Evolutionary conservation across 2,888 invertebrate species (phyloP).

Genomic region (Subacronicta megacephala): DNA sequence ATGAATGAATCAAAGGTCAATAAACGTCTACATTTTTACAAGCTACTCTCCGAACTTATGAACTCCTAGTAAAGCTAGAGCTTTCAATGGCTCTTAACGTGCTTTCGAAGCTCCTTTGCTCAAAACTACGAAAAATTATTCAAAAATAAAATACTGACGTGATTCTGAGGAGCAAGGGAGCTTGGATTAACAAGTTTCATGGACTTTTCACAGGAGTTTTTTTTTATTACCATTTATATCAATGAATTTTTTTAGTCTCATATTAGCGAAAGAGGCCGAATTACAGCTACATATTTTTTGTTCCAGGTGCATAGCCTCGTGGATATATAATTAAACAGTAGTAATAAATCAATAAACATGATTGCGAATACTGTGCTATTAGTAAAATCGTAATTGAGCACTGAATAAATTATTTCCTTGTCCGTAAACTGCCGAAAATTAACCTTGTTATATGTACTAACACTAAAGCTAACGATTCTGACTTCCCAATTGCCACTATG

Average conservation of each 20-base stretch:
- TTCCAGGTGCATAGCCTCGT: too few relatives aligned
- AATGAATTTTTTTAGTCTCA: conserved; percentile 20
- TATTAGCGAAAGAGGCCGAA: too few relatives aligned
- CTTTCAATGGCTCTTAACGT: conserved; percentile 57
- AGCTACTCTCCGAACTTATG: conserved; percentile 50
- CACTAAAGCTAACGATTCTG: conserved; percentile 8
- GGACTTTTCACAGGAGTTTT: conserved; percentile 33
- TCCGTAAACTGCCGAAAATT: neutral
- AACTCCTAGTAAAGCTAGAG: conserved; percentile 55
- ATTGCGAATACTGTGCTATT: too few relatives aligned
- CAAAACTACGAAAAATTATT: conserved; percentile 59
- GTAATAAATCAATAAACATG: too few relatives aligned
- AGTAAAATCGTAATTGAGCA: neutral
- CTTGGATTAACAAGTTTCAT: conserved; percentile 56
- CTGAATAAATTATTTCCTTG: neutral
- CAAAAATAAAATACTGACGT: conserved; percentile 48
- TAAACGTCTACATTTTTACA: conserved; percentile 18
- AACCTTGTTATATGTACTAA: neutral
- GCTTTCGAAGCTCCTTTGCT: conserved; percentile 55
- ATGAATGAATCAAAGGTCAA: conserved; percentile 3
- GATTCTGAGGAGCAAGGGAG: conserved; percentile 46
- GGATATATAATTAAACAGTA: too few relatives aligned
- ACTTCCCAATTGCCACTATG: conserved; percentile 11
- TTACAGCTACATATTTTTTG: too few relatives aligned
- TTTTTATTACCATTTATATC: conserved; percentile 31